Percentiles rank a stretch among this genome's conserved stretches.
Evolutionary conservation across 2,888 invertebrate genomes (phyloP).

Genomic region (Coenonympha glycerion): DNA sequence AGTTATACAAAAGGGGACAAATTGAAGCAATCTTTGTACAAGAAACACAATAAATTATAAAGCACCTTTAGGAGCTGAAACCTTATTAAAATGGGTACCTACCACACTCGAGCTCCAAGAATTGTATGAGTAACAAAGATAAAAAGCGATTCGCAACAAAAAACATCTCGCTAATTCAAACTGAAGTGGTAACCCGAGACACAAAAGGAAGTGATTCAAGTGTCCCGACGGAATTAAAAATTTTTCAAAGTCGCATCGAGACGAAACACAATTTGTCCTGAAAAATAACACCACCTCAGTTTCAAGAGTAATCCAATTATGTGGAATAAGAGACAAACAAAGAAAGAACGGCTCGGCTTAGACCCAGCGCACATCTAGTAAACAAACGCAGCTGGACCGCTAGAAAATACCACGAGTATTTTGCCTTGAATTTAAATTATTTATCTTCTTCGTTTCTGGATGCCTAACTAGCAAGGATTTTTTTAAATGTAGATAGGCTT

Average conservation of each 20-base stretch:
- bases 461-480: too few relatives aligned
- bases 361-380: not conserved
- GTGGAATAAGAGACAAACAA: constrained; percentile 28
- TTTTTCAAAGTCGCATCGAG: constrained; percentile 34
- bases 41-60: not conserved
- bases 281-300: constrained; percentile 33
- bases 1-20: not conserved
- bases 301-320: constrained; percentile 35
- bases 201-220: constrained; percentile 27
- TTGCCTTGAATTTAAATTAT: not conserved
- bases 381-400: not conserved
- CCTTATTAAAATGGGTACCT: constrained; percentile 2
- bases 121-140: constrained; percentile 10
- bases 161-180: constrained; percentile 26
- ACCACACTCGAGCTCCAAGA: not conserved
- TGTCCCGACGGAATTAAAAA: constrained; percentile 30
- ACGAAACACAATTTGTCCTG: constrained; percentile 33
- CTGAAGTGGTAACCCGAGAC: constrained; percentile 19
- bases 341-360: constrained; percentile 19
- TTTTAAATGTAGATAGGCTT: too few relatives aligned
- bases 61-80: not conserved
- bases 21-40: not conserved
- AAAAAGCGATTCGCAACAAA: constrained; percentile 17
- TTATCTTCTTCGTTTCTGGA: too few relatives aligned
- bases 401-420: not conserved